These are phyloP conservation scores for Drosophila stalkeri DNA, from an alignment of 2,888 invertebrate species.

Conservation along the genomic window DNA sequence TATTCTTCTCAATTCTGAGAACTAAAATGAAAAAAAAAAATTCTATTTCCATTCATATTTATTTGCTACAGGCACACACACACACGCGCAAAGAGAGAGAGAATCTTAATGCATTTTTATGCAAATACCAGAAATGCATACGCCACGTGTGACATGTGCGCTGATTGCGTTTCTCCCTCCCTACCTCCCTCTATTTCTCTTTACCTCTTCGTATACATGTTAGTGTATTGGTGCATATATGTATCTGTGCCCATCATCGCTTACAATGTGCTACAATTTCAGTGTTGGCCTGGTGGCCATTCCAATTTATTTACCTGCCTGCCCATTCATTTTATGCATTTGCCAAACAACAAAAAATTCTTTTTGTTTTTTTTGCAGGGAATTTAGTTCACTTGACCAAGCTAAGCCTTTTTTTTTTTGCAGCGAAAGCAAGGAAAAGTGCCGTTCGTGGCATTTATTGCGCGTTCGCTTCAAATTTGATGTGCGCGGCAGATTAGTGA, in stretches of 20 bases:
- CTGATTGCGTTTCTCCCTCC: conserved; percentile 58
- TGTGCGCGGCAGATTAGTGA: conserved; percentile 10
- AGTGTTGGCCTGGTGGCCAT: conserved; percentile 7
- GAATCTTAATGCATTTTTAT: conserved; percentile 45
- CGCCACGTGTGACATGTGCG: conserved; percentile 64
- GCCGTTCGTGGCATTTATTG: conserved; percentile 35
- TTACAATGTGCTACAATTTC: conserved; percentile 33
- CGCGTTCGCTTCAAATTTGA: conserved; percentile 30
- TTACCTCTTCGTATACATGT: not conserved
- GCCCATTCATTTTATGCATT: conserved; percentile 38
- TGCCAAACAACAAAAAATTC: not conserved
- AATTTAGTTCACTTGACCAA: conserved; percentile 20
- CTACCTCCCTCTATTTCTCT: not conserved
- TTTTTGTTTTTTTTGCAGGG: conserved; percentile 6
- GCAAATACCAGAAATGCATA: conserved; percentile 60
- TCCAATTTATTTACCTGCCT: conserved; percentile 58
- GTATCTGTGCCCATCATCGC: not conserved
- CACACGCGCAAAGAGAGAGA: conserved; percentile 4
- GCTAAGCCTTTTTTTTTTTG: conserved; percentile 9
- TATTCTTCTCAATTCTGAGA: too few relatives aligned
- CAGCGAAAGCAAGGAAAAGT: conserved; percentile 12
- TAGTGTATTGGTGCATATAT: not conserved
- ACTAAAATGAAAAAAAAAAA: not conserved
- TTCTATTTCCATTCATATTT: conserved; percentile 13
- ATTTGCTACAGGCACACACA: not conserved